These are phyloP conservation scores for Carcina quercana DNA, from an alignment of 2,888 invertebrate genomes.

Conservation along the genomic window DNA sequence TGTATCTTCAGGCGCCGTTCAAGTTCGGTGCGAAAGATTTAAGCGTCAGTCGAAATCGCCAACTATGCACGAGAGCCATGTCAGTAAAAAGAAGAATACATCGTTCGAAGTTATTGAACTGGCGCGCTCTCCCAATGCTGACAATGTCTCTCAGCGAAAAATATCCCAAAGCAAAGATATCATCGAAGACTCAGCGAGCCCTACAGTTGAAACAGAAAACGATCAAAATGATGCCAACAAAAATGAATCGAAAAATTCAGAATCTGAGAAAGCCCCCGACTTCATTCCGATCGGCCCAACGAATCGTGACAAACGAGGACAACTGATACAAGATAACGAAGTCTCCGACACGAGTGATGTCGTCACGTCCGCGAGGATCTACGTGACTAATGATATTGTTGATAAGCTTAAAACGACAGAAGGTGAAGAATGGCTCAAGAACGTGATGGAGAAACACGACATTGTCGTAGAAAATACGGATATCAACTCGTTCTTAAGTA, in stretches of 20 bases:
- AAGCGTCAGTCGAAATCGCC: slow-evolving; percentile 62
- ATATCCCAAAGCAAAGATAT: slow-evolving; percentile 21
- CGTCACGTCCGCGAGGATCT: slow-evolving; percentile 61
- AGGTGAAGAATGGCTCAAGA: slow-evolving; percentile 59
- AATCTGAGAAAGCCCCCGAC: slow-evolving; percentile 33
- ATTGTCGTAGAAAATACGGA: slow-evolving; percentile 49
- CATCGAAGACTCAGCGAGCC: slow-evolving; percentile 5
- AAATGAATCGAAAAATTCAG: background rate
- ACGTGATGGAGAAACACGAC: slow-evolving; percentile 39
- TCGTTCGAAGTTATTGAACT: slow-evolving; percentile 26
- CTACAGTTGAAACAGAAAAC: slow-evolving; percentile 9
- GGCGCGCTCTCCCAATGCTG: slow-evolving; percentile 15
- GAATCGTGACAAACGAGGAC: slow-evolving; percentile 52
- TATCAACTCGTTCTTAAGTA: slow-evolving; percentile 47
- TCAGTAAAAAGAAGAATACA: slow-evolving; percentile 41
- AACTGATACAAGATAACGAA: slow-evolving; percentile 62
- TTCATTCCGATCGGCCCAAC: slow-evolving; percentile 41
- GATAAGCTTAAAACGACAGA: slow-evolving; percentile 59
- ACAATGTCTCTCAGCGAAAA: slow-evolving; percentile 22
- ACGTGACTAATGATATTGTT: slow-evolving; percentile 59
- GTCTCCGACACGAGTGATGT: slow-evolving; percentile 60
- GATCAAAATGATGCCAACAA: background rate
- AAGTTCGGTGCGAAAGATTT: slow-evolving; percentile 18
- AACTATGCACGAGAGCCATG: slow-evolving; percentile 37
- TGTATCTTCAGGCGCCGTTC: slow-evolving; percentile 12